Conservation (phyloP, 2,113 vertebrate species). For the Microtus pennsylvanicus region DNA sequence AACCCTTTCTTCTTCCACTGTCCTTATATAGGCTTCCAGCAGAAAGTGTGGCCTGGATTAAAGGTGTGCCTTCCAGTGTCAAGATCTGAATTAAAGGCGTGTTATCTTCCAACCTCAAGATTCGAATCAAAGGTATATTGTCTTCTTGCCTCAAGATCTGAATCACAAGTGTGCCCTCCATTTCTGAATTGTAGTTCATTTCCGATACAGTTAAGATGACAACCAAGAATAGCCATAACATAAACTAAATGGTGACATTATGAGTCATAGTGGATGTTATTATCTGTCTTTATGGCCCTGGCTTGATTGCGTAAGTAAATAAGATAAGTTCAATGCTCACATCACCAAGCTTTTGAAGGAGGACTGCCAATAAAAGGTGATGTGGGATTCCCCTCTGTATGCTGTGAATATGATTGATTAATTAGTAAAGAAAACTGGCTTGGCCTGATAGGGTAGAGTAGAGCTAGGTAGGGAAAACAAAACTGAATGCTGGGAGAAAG, state of each 20-base stretch:
- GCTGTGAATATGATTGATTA: too few relatives aligned
- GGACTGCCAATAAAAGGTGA: background rate
- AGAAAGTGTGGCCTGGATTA: background rate
- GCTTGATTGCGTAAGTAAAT: background rate
- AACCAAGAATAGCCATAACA: background rate
- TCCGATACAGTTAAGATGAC: background rate
- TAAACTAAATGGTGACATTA: background rate
- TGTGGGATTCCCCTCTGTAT: too few relatives aligned
- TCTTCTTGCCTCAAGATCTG: background rate
- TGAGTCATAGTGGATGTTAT: background rate
- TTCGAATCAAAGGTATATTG: background rate
- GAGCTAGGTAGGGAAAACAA: too few relatives aligned
- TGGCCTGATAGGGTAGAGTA: too few relatives aligned
- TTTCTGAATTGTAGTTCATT: background rate
- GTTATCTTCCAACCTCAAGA: background rate
- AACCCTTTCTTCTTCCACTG: background rate
- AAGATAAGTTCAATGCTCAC: background rate
- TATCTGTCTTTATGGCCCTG: background rate
- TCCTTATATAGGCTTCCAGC: background rate
- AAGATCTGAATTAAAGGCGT: background rate
- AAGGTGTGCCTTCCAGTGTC: background rate
- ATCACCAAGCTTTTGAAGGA: background rate
- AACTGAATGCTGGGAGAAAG: too few relatives aligned
- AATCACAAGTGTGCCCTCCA: background rate
- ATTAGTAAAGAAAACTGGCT: too few relatives aligned